These are phyloP conservation scores for Epinotia nisella DNA, from an alignment of 2,888 invertebrate genomes.

Conservation along the genomic window DNA sequence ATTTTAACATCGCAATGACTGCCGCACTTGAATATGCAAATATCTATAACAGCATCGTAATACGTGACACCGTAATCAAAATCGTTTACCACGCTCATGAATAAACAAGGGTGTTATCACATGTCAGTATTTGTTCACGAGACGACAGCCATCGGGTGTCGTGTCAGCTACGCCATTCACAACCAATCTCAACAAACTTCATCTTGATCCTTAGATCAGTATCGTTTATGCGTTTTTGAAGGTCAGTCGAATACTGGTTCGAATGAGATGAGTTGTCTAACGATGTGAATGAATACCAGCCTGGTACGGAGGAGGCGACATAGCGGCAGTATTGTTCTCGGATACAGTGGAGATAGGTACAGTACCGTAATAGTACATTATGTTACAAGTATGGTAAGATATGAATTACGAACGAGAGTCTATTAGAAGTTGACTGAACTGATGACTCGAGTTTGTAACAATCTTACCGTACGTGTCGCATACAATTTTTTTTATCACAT, in stretches of 20 bases:
- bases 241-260: background rate
- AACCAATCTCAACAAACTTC: background rate
- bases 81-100: slow-evolving; percentile 42
- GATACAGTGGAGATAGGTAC: slow-evolving; percentile 1
- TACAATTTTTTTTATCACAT: too few relatives aligned
- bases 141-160: background rate
- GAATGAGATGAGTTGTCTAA: background rate
- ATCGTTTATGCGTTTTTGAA: background rate
- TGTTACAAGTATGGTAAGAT: too few relatives aligned
- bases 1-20: background rate
- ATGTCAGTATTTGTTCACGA: slow-evolving; percentile 40
- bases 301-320: slow-evolving; percentile 15
- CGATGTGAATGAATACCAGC: background rate
- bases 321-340: slow-evolving; percentile 42
- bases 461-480: too few relatives aligned
- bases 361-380: too few relatives aligned
- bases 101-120: slow-evolving; percentile 41
- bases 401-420: too few relatives aligned
- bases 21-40: background rate
- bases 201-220: background rate
- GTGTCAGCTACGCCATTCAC: background rate
- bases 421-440: too few relatives aligned
- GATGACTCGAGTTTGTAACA: too few relatives aligned
- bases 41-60: slow-evolving; percentile 10
- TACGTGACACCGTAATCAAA: slow-evolving; percentile 34